Conservation (phyloP, 2,888 invertebrate genomes). For the Dicyrtomina minuta region DNA sequence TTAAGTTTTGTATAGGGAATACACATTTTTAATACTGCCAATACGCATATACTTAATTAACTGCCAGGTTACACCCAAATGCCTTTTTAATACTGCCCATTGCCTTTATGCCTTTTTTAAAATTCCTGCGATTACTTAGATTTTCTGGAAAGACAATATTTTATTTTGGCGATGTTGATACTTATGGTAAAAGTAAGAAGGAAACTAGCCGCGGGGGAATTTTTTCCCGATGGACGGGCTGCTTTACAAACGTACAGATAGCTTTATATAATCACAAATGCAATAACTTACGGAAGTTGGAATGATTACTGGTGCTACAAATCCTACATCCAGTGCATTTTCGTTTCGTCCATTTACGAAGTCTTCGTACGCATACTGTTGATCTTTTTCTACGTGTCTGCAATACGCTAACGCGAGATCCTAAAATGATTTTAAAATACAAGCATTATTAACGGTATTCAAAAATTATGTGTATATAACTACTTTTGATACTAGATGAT, state of each 20-base stretch:
- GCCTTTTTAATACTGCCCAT: too few species aligned
- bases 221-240: background rate
- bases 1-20: too few species aligned
- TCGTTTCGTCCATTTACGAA: constrained; percentile 93
- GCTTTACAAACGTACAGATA: background rate
- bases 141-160: background rate
- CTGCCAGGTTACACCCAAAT: too few species aligned
- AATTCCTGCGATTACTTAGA: too few species aligned
- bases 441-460: constrained; percentile 16
- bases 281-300: constrained; percentile 47
- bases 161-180: background rate
- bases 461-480: background rate
- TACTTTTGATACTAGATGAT: too few species aligned
- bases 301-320: constrained; percentile 45
- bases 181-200: background rate
- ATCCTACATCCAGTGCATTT: constrained; percentile 87
- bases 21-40: too few species aligned
- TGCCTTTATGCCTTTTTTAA: too few species aligned
- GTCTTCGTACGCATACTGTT: constrained; percentile 83
- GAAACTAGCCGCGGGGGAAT: background rate
- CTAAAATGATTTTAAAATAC: too few species aligned
- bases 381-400: constrained; percentile 67
- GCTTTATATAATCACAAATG: background rate
- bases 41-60: too few species aligned
- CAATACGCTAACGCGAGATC: constrained; percentile 52